Conservation (phyloP, 2,113 vertebrate species). For the Chloropsis hardwickii region DNA sequence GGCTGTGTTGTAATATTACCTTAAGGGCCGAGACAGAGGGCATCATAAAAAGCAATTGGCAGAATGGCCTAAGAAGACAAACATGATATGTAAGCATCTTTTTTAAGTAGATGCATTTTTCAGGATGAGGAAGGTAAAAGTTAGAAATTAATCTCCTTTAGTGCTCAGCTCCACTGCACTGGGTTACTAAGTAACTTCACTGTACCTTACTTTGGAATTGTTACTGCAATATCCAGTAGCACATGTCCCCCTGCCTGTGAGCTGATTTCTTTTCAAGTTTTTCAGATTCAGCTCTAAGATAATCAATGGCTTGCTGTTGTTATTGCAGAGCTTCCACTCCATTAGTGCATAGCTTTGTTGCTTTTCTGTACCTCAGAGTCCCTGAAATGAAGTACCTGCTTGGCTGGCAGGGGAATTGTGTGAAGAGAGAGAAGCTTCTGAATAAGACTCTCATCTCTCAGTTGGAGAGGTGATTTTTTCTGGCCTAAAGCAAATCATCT, state of each 20-base stretch:
- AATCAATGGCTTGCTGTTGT: accelerated
- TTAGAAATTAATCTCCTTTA: neutral
- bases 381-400: neutral
- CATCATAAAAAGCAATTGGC: neutral
- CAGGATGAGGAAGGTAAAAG: neutral
- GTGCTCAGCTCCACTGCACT: neutral
- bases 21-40: neutral
- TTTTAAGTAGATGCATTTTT: neutral
- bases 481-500: neutral
- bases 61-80: neutral
- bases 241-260: neutral
- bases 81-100: neutral
- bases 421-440: neutral
- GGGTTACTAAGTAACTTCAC: neutral
- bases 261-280: neutral
- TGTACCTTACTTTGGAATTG: neutral
- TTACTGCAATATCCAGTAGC: neutral
- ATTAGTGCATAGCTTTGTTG: neutral
- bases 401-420: neutral
- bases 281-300: neutral
- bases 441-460: neutral
- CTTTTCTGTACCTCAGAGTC: neutral
- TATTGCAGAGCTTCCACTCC: neutral
- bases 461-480: neutral
- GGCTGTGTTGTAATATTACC: neutral